Percentiles rank a stretch among this genome's conserved stretches.
phyloP scores from a whole-genome alignment of 1,140 invertebrate genomes.

The Pararge aegeria region DNA sequence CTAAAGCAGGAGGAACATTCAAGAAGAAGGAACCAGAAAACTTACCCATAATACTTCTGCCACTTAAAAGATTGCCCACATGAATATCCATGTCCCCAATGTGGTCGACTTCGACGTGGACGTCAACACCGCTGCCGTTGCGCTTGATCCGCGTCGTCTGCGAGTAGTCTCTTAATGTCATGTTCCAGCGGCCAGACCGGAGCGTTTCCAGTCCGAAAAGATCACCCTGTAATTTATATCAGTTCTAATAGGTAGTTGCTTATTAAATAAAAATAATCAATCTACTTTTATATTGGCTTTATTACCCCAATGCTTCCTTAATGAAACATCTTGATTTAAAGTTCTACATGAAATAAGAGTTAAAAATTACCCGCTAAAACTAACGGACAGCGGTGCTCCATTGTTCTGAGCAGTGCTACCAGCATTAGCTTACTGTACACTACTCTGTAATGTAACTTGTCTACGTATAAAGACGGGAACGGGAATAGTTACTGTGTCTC shows the following conservation, averaged over 20 bases:
- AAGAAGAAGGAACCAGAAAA: too few species aligned
- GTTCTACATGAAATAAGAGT: too few species aligned
- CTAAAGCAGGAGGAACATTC: too few species aligned
- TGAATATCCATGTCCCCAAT: constrained; percentile 88
- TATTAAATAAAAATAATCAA: not conserved
- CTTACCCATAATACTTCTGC: constrained; percentile 82
- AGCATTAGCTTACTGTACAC: too few species aligned
- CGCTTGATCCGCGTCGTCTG: constrained; percentile 88
- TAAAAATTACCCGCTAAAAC: too few species aligned
- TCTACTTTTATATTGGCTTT: too few species aligned
- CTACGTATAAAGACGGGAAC: not conserved
- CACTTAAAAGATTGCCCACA: constrained; percentile 85
- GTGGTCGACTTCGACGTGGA: constrained; percentile 85
- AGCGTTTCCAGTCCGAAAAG: constrained; percentile 81
- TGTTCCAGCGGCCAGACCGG: constrained; percentile 86
- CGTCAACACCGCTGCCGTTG: constrained; percentile 71
- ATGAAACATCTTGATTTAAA: too few species aligned
- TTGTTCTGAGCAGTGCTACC: too few species aligned
- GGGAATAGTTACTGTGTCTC: too few species aligned
- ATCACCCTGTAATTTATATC: constrained; percentile 81
- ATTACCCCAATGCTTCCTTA: too few species aligned
- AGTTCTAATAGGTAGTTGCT: too few species aligned
- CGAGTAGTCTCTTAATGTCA: constrained; percentile 86
- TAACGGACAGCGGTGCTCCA: too few species aligned
- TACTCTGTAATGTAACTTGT: not conserved